A percentile compares a stretch with the other conserved stretches of the same genome.
phyloP scores from a whole-genome alignment of 2,113 vertebrate species.

The Oncorhynchus kisutch region DNA sequence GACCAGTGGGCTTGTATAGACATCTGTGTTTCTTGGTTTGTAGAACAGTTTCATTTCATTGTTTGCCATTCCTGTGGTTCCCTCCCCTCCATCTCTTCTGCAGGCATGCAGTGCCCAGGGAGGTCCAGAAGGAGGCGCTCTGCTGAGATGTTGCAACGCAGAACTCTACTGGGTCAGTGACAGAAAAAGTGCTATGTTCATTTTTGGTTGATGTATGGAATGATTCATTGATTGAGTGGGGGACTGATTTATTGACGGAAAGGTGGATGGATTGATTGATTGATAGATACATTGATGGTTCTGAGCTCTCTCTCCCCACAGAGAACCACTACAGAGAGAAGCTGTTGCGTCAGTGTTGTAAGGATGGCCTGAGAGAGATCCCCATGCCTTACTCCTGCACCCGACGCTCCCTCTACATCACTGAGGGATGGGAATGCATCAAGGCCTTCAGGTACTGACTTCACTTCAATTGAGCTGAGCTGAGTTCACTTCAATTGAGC shows the following conservation, averaged over 20 bases:
- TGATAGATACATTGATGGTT: too few relatives aligned
- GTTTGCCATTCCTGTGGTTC: neutral
- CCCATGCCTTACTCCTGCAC: constrained; percentile 82
- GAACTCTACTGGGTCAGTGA: constrained; percentile 61
- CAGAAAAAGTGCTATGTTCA: neutral
- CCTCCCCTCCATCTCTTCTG: neutral
- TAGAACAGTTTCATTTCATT: neutral
- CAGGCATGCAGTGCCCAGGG: constrained; percentile 54
- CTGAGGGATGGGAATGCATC: constrained; percentile 71
- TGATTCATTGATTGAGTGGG: neutral
- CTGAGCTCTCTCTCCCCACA: constrained; percentile 37
- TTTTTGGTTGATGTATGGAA: neutral
- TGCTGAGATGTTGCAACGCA: constrained; percentile 53
- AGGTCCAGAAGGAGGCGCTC: constrained; percentile 65
- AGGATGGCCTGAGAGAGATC: constrained; percentile 82
- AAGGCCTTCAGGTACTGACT: constrained; percentile 72
- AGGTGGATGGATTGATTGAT: too few relatives aligned
- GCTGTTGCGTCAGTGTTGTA: constrained; percentile 76
- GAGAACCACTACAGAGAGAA: constrained; percentile 70
- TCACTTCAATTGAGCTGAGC: too few relatives aligned
- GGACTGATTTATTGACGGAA: too few relatives aligned
- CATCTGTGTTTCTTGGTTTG: neutral
- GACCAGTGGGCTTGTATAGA: neutral
- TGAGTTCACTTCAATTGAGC: too few relatives aligned
- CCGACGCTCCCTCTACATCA: constrained; percentile 73